Evolutionary conservation across 2,113 vertebrate genomes (phyloP), one percentile per base, ranked within the genome.

Genomic region (Miniopterus natalensis): DNA sequence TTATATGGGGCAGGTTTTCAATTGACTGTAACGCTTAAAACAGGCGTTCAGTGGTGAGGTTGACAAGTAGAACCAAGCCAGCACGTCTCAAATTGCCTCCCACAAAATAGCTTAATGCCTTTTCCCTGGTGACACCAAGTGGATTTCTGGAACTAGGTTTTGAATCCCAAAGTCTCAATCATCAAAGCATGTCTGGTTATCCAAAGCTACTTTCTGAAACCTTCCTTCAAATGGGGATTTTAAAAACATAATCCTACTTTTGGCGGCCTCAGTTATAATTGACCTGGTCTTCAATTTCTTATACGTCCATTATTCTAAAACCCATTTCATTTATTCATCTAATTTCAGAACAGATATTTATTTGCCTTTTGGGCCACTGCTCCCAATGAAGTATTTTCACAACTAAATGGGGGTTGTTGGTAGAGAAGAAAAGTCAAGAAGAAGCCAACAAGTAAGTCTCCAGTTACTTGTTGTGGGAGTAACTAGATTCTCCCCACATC

Each of bases 201-300:
- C 92, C 77, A 96, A 94, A 96, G 83, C 83, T 92, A 65, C 73
- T 95, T 94, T 94, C 79, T 88, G 45, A 96, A 96, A 93, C 1
- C 42, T 96, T 77, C 51, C 59, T 96, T 94, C 80, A 88, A 92
- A 88, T 83, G 57, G 36, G 18, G 77, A 87, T 97, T 95, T 96
- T 94, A 23, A 94, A 92, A 96, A 91, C 77, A 88, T 75, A 96
- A 96, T 97, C 71, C 73, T 61, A 59, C 61, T 29, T 88, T 96
- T 96, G 70, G 25, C 57, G 91, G 74, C 42, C 87, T 92, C 88
- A 57, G 95, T 61, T 88, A 75, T 40, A 88, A 85, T 21, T 75
- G 88, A 92, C 13, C 49, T 79, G 1, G 27, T 78, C 92, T 71
- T 78, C 61, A 59, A 63, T 61, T 92, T 90, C 53, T 74, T 75